These are phyloP conservation scores for Stramonita haemastoma DNA, from an alignment of 2,888 invertebrate species.

Conservation along the genomic window DNA sequence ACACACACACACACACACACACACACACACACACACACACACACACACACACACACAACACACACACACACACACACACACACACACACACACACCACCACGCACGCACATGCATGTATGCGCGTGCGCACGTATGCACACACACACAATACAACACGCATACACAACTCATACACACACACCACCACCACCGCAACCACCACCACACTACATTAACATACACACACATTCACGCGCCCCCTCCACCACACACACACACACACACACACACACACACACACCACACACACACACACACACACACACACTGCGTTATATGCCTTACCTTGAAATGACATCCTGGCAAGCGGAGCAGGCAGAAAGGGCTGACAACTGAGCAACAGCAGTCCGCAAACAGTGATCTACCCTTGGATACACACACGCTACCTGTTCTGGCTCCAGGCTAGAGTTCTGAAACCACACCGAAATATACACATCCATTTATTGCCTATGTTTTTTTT, in stretches of 20 bases:
- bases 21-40: too few species aligned
- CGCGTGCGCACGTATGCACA: background rate
- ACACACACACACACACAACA: background rate
- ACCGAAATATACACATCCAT: too few species aligned
- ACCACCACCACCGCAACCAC: too few species aligned
- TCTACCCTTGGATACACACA: background rate
- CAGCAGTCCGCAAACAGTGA: slow-evolving; percentile 12
- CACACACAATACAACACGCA: background rate
- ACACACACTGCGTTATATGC: background rate
- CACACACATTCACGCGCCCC: background rate
- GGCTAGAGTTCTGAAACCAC: too few species aligned
- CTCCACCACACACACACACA: background rate
- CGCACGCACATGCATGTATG: background rate
- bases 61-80: slow-evolving; percentile 2
- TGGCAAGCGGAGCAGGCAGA: background rate
- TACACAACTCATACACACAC: too few species aligned
- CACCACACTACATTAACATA: background rate
- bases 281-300: too few species aligned
- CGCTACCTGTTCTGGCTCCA: too few species aligned
- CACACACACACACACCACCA: slow-evolving; percentile 5
- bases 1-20: background rate
- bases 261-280: background rate
- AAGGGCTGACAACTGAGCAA: slow-evolving; percentile 26
- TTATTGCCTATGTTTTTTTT: too few species aligned
- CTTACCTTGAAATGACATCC: background rate